Evolutionary conservation across 2,888 invertebrate genomes (phyloP).

Genomic region (Drosophila nr. perissopoda): DNA sequence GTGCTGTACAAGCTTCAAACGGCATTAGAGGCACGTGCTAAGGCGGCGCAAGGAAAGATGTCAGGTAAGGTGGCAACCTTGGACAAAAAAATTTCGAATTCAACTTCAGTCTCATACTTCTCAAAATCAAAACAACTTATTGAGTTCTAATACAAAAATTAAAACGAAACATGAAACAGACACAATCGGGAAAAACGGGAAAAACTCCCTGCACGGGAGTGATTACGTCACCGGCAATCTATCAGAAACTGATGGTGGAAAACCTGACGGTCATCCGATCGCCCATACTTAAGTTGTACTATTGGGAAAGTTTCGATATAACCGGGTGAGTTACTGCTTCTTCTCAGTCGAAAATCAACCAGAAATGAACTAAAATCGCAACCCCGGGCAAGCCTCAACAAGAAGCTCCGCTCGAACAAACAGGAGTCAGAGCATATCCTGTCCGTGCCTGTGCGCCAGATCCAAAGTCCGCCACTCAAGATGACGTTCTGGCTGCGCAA

Average conservation of each 20-base stretch:
- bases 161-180: background rate
- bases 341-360: too few relatives aligned
- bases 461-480: slow-evolving; percentile 76
- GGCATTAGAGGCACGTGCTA: slow-evolving; percentile 28
- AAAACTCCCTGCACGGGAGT: slow-evolving; percentile 43
- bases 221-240: slow-evolving; percentile 35
- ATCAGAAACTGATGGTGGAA: slow-evolving; percentile 72
- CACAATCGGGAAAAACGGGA: background rate
- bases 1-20: slow-evolving; percentile 20
- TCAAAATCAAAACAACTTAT: slow-evolving; percentile 16
- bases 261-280: slow-evolving; percentile 74
- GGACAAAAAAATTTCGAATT: background rate
- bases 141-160: background rate
- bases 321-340: slow-evolving; percentile 53
- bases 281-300: slow-evolving; percentile 76
- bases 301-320: slow-evolving; percentile 79
- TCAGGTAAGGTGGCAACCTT: background rate
- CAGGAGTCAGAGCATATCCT: slow-evolving; percentile 65
- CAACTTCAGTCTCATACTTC: background rate
- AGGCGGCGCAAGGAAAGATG: background rate
- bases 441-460: slow-evolving; percentile 70
- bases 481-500: slow-evolving; percentile 78
- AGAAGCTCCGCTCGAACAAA: slow-evolving; percentile 59
- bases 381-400: slow-evolving; percentile 60
- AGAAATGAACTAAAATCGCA: background rate